Base-by-base conservation (phyloP, 1,140 invertebrate genomes). In the Halesus radiatus region DNA sequence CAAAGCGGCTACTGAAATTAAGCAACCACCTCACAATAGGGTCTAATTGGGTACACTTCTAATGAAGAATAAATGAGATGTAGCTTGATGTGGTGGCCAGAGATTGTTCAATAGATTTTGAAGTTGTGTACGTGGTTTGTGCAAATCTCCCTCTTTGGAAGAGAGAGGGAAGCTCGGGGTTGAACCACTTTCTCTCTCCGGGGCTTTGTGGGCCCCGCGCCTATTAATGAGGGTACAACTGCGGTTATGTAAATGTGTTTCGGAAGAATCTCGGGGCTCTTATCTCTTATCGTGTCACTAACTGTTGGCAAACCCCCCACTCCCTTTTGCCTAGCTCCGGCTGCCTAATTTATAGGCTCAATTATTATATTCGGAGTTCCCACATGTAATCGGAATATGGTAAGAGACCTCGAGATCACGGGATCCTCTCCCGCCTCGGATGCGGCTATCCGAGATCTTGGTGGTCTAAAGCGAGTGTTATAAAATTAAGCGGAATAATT, bases 251-350 rank as follows among this genome's bases (percentile, higher is more conserved):
- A 70, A 81, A 80, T 76, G 79, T 58, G 45, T 54, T 74, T 29
- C 75, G 80, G 80, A 80, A 80, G 80, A 81, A 78, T 81, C 80
- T 62, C 68, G 53, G 37, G 23, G 32, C 18, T 60, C 2, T 70
- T 78, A 81, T 81, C 80, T 81, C 76, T 76, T 80, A 80, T 80
- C 80, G 37, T 23, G 68, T 50, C 68, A 72, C 68, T 50, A 72
- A 72, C 32, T 72, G 45, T 52, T 52, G 32, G 29, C 62, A 26
- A 32, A 15, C 53, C 20, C 2, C 32, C 53, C 58, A 66, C 50
- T 8, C 32, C 53, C 75, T 66, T 15, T 54, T 45, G 15, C 72
- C 50, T 6, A 23, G 56, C 26, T 58, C 50, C 23, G 16, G 56
- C 26, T 18, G 58, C 76, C 68, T 74, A 68, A 81, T 74, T 81